These are phyloP conservation scores for Hyalella azteca DNA, from an alignment of 2,888 invertebrate genomes.

Conservation along the genomic window DNA sequence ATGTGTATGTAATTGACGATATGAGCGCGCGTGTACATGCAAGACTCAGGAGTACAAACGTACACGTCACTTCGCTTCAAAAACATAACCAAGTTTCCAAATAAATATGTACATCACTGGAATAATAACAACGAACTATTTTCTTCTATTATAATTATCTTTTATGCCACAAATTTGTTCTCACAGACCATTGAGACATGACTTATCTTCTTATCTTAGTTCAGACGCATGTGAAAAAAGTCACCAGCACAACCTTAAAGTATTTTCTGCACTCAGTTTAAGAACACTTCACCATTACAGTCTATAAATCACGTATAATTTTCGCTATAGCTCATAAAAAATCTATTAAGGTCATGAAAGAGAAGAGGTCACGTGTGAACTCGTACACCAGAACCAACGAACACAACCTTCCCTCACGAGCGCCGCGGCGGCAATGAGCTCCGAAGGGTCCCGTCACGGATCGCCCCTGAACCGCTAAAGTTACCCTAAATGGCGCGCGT, in stretches of 20 bases:
- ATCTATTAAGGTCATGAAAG: conserved; percentile 16
- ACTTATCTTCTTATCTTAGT: too few relatives aligned
- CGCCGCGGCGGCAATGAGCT: conserved; percentile 25
- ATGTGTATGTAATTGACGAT: neutral
- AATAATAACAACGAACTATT: too few relatives aligned
- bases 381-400: neutral
- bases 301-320: neutral
- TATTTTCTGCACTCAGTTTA: too few relatives aligned
- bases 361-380: conserved; percentile 20
- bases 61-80: neutral
- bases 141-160: too few relatives aligned
- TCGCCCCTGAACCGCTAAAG: conserved; percentile 3
- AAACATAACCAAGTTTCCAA: too few relatives aligned
- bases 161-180: too few relatives aligned
- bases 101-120: too few relatives aligned
- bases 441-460: conserved; percentile 27
- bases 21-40: neutral
- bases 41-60: neutral
- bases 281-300: too few relatives aligned
- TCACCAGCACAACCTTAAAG: too few relatives aligned
- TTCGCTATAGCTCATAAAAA: neutral
- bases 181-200: too few relatives aligned
- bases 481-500: conserved; percentile 2
- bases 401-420: neutral
- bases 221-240: too few relatives aligned